phyloP scores from a whole-genome alignment of 92 coral and sea anemone species.

The Heteractis magnifica region DNA sequence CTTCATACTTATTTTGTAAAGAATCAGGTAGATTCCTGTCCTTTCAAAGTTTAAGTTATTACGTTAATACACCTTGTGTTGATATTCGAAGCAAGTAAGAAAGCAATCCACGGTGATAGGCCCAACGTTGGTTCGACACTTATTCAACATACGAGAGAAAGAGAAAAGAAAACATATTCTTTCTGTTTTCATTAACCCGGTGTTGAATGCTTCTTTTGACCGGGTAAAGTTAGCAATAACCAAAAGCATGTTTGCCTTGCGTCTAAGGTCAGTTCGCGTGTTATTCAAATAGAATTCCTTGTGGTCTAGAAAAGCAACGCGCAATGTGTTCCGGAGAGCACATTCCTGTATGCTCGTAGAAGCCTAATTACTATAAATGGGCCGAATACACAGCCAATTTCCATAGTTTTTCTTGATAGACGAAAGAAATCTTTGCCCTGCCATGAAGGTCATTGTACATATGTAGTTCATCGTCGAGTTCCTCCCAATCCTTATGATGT shows the following conservation, averaged over 20 bases:
- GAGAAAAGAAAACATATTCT: conserved; percentile 5
- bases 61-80: neutral
- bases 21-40: neutral
- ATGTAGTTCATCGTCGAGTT: conserved; percentile 25
- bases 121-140: neutral
- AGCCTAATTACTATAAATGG: neutral
- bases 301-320: conserved; percentile 36
- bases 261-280: conserved; percentile 31
- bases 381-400: neutral
- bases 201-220: conserved; percentile 37
- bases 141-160: conserved; percentile 1
- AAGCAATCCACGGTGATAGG: neutral
- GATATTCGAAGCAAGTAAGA: neutral
- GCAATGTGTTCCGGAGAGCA: neutral
- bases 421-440: neutral
- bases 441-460: conserved; percentile 30
- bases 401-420: neutral
- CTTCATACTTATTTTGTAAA: too few relatives aligned
- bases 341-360: neutral
- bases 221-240: conserved; percentile 25
- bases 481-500: conserved; percentile 26
- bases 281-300: conserved; percentile 34
- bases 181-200: conserved; percentile 15
- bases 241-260: conserved; percentile 18
- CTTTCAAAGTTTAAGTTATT: too few relatives aligned